These are phyloP conservation scores for Coecobrya sp. DNA, from an alignment of 2,888 invertebrate species.

Conservation along the genomic window DNA sequence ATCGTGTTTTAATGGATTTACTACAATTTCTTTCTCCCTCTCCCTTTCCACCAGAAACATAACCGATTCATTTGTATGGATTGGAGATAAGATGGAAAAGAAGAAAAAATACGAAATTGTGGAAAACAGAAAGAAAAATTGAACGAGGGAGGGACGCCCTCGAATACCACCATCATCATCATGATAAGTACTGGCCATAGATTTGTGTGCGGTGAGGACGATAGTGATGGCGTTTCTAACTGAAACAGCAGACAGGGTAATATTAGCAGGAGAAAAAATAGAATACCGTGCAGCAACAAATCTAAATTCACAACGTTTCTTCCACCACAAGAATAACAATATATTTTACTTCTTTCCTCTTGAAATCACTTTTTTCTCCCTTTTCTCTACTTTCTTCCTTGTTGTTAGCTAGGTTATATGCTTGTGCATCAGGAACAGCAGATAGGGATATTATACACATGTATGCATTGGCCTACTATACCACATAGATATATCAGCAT, in stretches of 20 bases:
- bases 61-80: conserved; percentile 74
- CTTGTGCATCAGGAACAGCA: neutral
- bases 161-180: neutral
- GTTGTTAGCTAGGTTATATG: neutral
- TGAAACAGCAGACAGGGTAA: neutral
- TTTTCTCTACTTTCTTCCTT: conserved; percentile 16
- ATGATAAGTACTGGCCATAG: neutral
- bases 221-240: neutral
- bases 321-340: conserved; percentile 65
- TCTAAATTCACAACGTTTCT: conserved; percentile 73
- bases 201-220: neutral
- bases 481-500: neutral
- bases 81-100: conserved; percentile 39
- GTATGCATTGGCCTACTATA: neutral
- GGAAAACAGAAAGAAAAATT: neutral
- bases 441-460: neutral
- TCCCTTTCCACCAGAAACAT: neutral
- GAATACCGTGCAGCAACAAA: conserved; percentile 68
- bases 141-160: neutral
- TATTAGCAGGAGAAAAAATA: neutral
- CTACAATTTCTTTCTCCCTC: conserved; percentile 57
- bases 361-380: conserved; percentile 59
- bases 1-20: conserved; percentile 78
- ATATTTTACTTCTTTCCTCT: conserved; percentile 73
- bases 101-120: conserved; percentile 49